These are phyloP conservation scores for Mustela nigripes DNA, from an alignment of 2,113 vertebrate genomes.

Conservation along the genomic window DNA sequence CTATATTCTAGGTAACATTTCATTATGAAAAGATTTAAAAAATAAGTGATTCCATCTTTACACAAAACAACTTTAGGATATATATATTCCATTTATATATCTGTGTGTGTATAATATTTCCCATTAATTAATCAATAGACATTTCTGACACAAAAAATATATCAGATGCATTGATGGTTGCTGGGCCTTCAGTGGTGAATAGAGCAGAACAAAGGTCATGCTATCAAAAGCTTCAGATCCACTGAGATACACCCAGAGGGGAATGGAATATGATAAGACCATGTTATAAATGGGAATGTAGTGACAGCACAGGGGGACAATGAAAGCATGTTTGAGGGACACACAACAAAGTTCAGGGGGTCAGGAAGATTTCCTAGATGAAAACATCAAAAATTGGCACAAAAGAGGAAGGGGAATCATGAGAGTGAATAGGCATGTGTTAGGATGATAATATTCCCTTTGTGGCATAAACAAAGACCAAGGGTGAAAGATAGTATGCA, in stretches of 20 bases:
- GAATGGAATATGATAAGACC: background rate
- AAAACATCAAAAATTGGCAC: too few relatives aligned
- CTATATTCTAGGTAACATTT: background rate
- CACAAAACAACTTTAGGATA: background rate
- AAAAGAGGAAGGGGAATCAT: too few relatives aligned
- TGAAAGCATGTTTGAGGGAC: too few relatives aligned
- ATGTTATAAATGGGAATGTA: too few relatives aligned
- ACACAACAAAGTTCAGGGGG: too few relatives aligned
- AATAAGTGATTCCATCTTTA: background rate
- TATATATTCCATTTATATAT: background rate
- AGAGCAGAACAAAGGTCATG: background rate
- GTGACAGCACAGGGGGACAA: too few relatives aligned
- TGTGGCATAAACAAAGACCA: too few relatives aligned
- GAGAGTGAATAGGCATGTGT: too few relatives aligned
- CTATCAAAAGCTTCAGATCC: background rate
- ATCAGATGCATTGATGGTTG: background rate
- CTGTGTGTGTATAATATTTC: too few relatives aligned
- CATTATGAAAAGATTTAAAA: background rate
- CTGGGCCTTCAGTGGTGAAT: background rate
- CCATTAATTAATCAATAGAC: background rate
- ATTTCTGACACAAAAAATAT: background rate
- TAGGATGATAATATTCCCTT: too few relatives aligned
- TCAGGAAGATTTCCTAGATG: too few relatives aligned
- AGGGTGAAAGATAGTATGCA: too few relatives aligned
- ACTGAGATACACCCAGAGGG: background rate